Evolutionary conservation across 2,113 vertebrate species (phyloP).

Genomic region (Orientallactaga bullata): DNA sequence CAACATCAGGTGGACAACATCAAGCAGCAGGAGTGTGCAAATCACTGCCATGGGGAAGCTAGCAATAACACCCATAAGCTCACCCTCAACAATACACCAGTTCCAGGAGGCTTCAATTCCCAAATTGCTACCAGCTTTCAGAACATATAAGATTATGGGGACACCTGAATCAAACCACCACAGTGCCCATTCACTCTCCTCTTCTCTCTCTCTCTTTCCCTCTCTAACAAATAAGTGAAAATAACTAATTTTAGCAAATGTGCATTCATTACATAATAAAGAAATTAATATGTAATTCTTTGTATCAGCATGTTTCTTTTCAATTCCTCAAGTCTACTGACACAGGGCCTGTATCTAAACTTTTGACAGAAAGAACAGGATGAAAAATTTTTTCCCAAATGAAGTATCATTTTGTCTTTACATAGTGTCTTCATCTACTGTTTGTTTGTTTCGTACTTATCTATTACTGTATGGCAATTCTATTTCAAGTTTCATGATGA

Average conservation of each 20-base stretch:
- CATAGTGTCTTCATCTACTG: conserved; percentile 18
- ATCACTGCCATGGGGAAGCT: too few species aligned
- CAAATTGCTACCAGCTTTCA: too few species aligned
- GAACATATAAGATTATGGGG: too few species aligned
- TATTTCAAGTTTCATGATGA: conserved; percentile 5
- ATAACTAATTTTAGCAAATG: background rate
- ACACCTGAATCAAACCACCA: too few species aligned
- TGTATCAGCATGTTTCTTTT: conserved; percentile 25
- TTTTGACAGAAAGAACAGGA: background rate
- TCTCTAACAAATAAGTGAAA: too few species aligned
- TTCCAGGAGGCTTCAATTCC: too few species aligned
- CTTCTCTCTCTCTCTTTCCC: too few species aligned
- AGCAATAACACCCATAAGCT: too few species aligned
- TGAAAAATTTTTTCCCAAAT: conserved; percentile 31
- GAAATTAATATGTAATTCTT: conserved; percentile 20
- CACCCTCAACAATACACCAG: too few species aligned
- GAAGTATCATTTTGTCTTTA: background rate
- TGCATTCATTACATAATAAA: conserved; percentile 7
- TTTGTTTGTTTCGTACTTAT: conserved; percentile 4
- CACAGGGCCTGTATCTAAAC: background rate
- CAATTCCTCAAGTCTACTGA: background rate
- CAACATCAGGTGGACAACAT: too few species aligned
- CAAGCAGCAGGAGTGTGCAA: too few species aligned
- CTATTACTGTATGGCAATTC: background rate
- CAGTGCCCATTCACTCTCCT: too few species aligned